Conservation (phyloP, 2,113 vertebrate species). For the Procavia capensis region DNA sequence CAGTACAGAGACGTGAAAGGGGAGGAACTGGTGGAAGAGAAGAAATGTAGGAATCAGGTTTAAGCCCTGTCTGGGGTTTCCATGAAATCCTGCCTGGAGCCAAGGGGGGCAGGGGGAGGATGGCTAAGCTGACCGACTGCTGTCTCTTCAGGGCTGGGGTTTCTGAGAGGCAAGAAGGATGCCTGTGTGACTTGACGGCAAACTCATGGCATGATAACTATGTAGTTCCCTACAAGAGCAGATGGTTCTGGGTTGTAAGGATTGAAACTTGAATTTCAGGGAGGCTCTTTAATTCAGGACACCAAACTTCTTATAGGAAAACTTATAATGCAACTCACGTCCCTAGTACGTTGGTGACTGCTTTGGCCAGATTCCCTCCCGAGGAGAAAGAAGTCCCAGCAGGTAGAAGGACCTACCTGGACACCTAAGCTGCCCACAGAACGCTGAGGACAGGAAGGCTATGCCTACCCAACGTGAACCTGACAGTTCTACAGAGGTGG, state of each 20-base stretch:
- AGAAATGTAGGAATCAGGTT: background rate
- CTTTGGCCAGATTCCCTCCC: background rate
- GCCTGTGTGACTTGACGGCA: background rate
- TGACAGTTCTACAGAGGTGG: background rate
- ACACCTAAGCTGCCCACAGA: background rate
- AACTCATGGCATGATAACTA: conserved; percentile 57
- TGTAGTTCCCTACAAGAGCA: background rate
- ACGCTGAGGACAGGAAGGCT: background rate
- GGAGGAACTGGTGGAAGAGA: background rate
- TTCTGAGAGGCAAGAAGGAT: background rate
- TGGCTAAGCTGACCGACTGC: background rate
- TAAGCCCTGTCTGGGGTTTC: background rate
- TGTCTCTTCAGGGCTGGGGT: background rate
- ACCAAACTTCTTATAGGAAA: background rate
- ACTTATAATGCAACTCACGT: background rate
- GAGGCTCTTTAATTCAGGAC: background rate
- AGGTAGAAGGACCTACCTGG: background rate
- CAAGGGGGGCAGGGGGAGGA: no score
- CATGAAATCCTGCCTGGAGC: background rate
- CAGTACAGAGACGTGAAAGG: background rate
- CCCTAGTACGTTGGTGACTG: background rate
- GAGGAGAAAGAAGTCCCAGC: background rate
- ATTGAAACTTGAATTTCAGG: conserved; percentile 18
- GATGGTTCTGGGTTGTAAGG: conserved; percentile 16
- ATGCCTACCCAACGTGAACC: background rate